Evolutionary conservation across 1,140 invertebrate species (phyloP), one percentile per base, ranked within the genome.

Genomic region (Ericerus pela): DNA sequence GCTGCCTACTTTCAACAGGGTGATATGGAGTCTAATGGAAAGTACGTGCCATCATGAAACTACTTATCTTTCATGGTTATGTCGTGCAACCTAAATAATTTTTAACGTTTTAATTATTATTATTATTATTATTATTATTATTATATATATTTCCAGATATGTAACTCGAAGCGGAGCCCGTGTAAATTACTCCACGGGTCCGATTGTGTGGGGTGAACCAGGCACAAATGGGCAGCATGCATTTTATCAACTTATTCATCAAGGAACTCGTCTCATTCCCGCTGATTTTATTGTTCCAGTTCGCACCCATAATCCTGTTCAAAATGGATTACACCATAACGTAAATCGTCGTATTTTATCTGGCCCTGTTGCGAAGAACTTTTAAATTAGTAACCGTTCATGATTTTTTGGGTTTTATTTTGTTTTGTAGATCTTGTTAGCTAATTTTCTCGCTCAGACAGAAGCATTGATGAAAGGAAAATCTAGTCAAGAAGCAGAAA

Each of bases 11-110:
- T 99, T 72, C 96, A 99, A 74, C 96, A 99, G 76, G 96, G 95
- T 11, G 96, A 99, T 69, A 99, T 99, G 96, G 96, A 99, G 72
- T 96, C 91, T 58, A 99, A 99, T 75, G 96, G 96, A 63, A 99
- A 99, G 75, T 95, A 84, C 66, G 83, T 86, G n/a, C 11, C 59
- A 36, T 33, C 14, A 28, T 26, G 31, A 28, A 18, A 41, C 31
- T 27, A 53, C 20, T 16, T 37, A 33, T 5, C 37, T 57, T 30
- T n/a, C 51, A 31, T 43, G 36, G n/a, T n/a, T 10, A 33, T 8
- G 31, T 33, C 31, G 20, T n/a, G n/a, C 30, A n/a, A 33, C n/a
- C n/a, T 33, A 33, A 33, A 33, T n/a, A 33, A 33, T 10, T 10
- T 33, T 33, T n/a, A n/a, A n/a, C n/a, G n/a, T n/a, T n/a, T n/a